Evolutionary conservation across 2,797 vertebrate species (phyloP), one percentile per base, ranked within the genome.

Genomic region (Hephaestus fuliginosus): DNA sequence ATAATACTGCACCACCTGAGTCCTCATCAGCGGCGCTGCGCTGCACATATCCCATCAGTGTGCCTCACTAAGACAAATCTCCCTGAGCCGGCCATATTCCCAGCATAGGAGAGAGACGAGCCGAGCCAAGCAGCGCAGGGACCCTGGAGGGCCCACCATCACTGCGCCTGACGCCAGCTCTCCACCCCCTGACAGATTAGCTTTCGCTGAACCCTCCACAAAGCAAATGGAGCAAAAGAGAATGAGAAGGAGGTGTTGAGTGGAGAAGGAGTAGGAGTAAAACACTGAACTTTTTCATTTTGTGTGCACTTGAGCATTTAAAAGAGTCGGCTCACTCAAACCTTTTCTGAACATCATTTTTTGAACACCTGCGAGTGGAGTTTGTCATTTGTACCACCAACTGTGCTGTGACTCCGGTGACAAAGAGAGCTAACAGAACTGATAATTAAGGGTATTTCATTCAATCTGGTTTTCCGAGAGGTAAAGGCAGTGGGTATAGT

Each of bases 1-100:
- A 95, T 95, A 95, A 95, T 91, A 92, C 88, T 82, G 89, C 77
- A 87, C 93, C 93, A 94, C 94, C 93, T 95, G 94, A 95, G 94
- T 95, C 93, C 93, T 95, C 94, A 95, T 95, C 94, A 94, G 93
- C 41, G 73, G 89, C 85, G 30, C 91, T 56, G 92, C 78, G 73
- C 87, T 86, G 89, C 93, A 92, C 92, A 93, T 78, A 89, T 94
- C 93, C 95, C 93, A 95, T 94, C 95, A 94, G 93, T 80, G 89
- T 75, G 49, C 79, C 90, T 93, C 93, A 92, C 93, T 81, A 94
- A 94, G 95, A 95, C 92, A 94, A 94, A 95, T 94, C 93, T 95
- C 92, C 88, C 87, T 73, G 85, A 90, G 93, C 89, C 91, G 52
- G 70, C 88, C 88, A 84, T 93, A 92, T 94, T 93, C 93, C 92